Base-by-base conservation (phyloP, 1,140 invertebrate species). In the Holotrichia oblita region DNA sequence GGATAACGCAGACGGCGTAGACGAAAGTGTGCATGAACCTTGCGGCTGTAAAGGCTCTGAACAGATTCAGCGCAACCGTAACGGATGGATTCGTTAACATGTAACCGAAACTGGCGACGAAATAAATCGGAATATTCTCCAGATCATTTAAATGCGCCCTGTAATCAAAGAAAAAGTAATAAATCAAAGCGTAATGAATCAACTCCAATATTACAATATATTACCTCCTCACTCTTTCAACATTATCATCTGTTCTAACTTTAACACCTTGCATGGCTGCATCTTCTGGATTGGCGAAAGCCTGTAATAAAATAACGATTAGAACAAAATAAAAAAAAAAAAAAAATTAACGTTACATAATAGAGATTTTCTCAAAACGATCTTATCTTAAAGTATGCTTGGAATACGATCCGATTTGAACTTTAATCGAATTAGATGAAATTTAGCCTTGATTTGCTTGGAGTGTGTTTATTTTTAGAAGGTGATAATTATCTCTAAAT, bases 141-240 rank as follows among this genome's bases (percentile, higher is more conserved):
- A 94, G 83, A 83, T 95, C 94, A 83, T 95, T 95, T 73, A 92
- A 84, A 84, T 94, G 93, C 61, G 92, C 93, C 79, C 93, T 89
- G 81, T 80, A 88, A 87, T 0, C 76, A 79, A 73, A 75, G 78
- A 20, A 79, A 79, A 77, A 41, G 6, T 0, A 20, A 40, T 41
- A n/a, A 77, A 77, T 64, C 7, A 40, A 17, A 75, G 48, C 9
- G 10, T 55, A 22, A 0, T 10, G 20, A 41, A 55, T 27, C 55
- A 79, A 76, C 3, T 6, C 40, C n/a, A n/a, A 24, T 76, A n/a
- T 20, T n/a, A n/a, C 3, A 64, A 76, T 34, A 12, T 78, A n/a
- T 82, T 85, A 87, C 87, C 87, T 83, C 78, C 87, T 81, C 64
- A 88, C 85, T 78, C 87, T 81, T 81, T 88, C 87, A 44, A 88